Conservation (phyloP, 2,113 vertebrate genomes). For the Grantiella picta region DNA sequence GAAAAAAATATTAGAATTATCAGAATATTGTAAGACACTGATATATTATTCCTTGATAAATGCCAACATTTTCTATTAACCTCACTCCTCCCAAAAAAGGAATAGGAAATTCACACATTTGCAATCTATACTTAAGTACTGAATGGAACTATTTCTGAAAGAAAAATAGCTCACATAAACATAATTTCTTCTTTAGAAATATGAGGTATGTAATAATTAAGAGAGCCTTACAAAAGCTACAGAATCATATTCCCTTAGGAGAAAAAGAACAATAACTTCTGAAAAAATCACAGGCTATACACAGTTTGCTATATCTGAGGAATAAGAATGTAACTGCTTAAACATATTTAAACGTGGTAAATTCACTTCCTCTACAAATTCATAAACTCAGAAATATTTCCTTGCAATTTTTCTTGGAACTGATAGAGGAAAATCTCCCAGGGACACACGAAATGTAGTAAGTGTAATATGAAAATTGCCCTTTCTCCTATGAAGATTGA, state of each 20-base stretch:
- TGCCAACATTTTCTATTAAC: not conserved
- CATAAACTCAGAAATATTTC: conserved; percentile 33
- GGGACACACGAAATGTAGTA: not conserved
- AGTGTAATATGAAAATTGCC: conserved; percentile 20
- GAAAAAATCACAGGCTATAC: not conserved
- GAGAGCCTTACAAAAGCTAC: not conserved
- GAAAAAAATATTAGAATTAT: not conserved
- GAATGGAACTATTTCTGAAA: not conserved
- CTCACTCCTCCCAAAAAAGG: not conserved
- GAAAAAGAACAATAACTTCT: not conserved
- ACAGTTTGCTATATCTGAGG: not conserved
- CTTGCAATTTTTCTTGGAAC: conserved; percentile 40
- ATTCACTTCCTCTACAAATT: conserved; percentile 21
- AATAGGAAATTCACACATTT: not conserved
- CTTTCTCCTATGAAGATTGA: not conserved
- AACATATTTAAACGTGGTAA: not conserved
- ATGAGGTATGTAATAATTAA: not conserved
- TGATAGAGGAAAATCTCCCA: conserved; percentile 30
- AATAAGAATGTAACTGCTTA: not conserved
- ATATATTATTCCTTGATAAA: not conserved
- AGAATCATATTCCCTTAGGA: not conserved
- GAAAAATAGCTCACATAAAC: conserved; percentile 6
- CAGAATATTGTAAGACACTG: not conserved
- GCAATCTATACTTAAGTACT: not conserved
- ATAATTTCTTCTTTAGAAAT: conserved; percentile 7